Percentiles rank a stretch among this genome's conserved stretches.
Evolutionary conservation across 1,140 invertebrate species (phyloP).

Genomic region (Zophobas atratus): DNA sequence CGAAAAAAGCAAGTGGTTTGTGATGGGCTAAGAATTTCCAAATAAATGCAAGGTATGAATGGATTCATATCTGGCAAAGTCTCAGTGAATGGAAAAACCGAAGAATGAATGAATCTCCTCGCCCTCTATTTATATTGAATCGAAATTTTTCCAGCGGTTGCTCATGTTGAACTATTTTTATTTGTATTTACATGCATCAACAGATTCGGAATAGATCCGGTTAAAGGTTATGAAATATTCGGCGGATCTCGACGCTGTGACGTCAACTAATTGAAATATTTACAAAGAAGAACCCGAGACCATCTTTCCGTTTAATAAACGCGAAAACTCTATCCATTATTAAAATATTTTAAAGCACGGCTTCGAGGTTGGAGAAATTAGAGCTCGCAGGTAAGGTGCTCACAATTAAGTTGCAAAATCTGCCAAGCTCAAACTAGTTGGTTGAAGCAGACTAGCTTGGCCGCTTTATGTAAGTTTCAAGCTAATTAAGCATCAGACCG

Average conservation of each 20-base stretch:
- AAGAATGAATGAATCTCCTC: constrained; percentile 41
- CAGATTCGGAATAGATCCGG: constrained; percentile 30
- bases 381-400: constrained; percentile 20
- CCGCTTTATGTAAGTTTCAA: constrained; percentile 39
- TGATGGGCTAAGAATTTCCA: background rate
- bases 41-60: constrained; percentile 30
- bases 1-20: background rate
- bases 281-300: background rate
- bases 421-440: constrained; percentile 28
- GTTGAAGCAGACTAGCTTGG: constrained; percentile 17
- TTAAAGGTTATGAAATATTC: constrained; percentile 20
- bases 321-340: constrained; percentile 23
- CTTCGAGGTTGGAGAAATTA: background rate
- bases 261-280: constrained; percentile 13
- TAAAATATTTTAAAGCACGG: constrained; percentile 26
- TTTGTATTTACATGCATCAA: constrained; percentile 41
- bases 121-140: constrained; percentile 41
- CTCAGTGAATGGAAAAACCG: constrained; percentile 30
- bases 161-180: constrained; percentile 37
- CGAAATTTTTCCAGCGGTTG: constrained; percentile 34
- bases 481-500: constrained; percentile 35
- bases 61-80: constrained; percentile 24
- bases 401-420: constrained; percentile 23
- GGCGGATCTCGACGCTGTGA: background rate
- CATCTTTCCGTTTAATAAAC: constrained; percentile 11